Conservation (phyloP, 2,888 invertebrate species). For the Spodoptera exigua region DNA sequence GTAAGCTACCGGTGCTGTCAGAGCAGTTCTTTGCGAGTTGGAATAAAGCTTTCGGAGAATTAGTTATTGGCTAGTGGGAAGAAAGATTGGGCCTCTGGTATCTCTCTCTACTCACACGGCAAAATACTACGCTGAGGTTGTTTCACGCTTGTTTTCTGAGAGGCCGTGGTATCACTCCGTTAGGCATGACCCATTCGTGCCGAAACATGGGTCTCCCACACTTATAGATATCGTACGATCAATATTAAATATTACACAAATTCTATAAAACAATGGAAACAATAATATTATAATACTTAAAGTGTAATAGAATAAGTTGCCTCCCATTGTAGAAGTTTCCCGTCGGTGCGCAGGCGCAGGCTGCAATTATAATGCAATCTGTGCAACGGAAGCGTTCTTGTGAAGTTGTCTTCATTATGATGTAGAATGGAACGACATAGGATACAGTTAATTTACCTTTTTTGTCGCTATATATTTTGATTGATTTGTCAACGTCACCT, state of each 20-base stretch:
- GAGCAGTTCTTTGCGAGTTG: too few relatives aligned
- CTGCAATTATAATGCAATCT: conserved; percentile 63
- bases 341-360: conserved; percentile 39
- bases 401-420: conserved; percentile 55
- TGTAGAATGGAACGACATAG: conserved; percentile 38
- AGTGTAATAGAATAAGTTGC: conserved; percentile 38
- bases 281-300: conserved; percentile 15
- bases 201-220: too few relatives aligned
- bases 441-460: conserved; percentile 37
- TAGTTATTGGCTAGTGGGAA: too few relatives aligned
- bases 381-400: conserved; percentile 59
- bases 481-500: conserved; percentile 40
- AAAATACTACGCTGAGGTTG: too few relatives aligned
- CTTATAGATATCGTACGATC: too few relatives aligned
- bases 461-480: conserved; percentile 25
- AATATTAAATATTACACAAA: not conserved
- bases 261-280: conserved; percentile 43
- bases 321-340: conserved; percentile 49
- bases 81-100: too few relatives aligned
- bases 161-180: too few relatives aligned
- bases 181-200: too few relatives aligned
- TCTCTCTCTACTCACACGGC: too few relatives aligned
- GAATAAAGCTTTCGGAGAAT: too few relatives aligned
- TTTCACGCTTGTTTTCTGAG: too few relatives aligned
- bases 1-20: too few relatives aligned